Percentiles rank a stretch among this genome's conserved stretches.
These are phyloP conservation scores for Leucophenga varia DNA, from an alignment of 1,140 invertebrate genomes.

Conservation along the genomic window DNA sequence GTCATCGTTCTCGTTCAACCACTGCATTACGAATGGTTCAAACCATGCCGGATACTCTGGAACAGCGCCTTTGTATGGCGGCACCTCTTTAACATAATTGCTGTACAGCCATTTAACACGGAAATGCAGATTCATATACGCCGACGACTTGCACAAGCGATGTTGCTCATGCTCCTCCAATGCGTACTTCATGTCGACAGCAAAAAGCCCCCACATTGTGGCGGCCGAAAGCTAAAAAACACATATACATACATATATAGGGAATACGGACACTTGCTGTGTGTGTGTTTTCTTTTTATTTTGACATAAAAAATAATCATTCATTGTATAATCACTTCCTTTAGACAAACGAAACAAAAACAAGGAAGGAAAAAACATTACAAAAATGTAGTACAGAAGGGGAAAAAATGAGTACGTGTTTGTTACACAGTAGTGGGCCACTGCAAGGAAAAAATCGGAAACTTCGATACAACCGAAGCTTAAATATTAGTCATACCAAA, in stretches of 20 bases:
- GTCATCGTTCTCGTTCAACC: constrained; percentile 99
- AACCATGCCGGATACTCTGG: constrained; percentile 99
- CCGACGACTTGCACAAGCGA: constrained; percentile 93
- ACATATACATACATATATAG: too few species aligned
- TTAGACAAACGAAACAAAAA: not conserved
- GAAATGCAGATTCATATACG: constrained; percentile 99
- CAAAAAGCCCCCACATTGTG: constrained; percentile 96
- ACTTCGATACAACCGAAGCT: too few species aligned
- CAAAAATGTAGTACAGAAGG: too few species aligned
- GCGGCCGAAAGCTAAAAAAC: constrained; percentile 82
- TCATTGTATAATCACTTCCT: too few species aligned
- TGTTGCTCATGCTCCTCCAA: constrained; percentile 97
- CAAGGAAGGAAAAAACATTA: not conserved
- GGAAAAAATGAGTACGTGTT: too few species aligned
- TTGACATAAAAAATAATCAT: too few species aligned
- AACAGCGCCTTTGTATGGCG: constrained; percentile 92
- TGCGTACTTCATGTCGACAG: constrained; percentile 97
- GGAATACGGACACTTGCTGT: too few species aligned
- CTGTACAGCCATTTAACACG: constrained; percentile 97
- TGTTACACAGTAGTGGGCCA: too few species aligned
- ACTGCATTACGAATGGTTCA: constrained; percentile 99
- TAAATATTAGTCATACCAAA: too few species aligned
- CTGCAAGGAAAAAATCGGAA: too few species aligned
- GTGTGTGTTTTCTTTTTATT: too few species aligned
- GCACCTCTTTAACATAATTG: constrained; percentile 98